Conservation (phyloP, 2,113 vertebrate genomes). For the Ctenomys sociabilis region DNA sequence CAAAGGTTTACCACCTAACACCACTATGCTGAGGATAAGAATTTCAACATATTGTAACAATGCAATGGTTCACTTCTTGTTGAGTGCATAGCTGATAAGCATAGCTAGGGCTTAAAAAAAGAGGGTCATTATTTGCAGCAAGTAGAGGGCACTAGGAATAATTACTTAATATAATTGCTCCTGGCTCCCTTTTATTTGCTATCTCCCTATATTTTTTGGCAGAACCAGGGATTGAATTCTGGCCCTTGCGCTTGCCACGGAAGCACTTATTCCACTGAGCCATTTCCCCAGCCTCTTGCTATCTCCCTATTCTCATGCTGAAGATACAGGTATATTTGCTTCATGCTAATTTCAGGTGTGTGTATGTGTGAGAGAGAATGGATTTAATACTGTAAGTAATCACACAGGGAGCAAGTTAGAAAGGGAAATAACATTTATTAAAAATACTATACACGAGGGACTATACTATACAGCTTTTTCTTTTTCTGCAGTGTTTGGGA, state of each 20-base stretch:
- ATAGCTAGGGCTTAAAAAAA: neutral
- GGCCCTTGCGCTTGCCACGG: no score
- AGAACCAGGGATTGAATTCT: no score
- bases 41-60: neutral
- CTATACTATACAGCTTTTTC: neutral
- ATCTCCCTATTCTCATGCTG: neutral
- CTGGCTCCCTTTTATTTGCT: no score
- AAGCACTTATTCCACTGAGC: no score
- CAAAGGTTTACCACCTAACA: neutral
- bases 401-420: neutral
- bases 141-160: neutral
- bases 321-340: neutral
- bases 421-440: neutral
- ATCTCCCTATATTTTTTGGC: no score
- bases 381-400: neutral
- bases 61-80: neutral
- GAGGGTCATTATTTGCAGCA: neutral
- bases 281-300: no score
- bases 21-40: neutral
- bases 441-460: neutral
- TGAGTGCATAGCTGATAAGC: neutral
- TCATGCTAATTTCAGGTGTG: neutral
- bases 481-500: neutral
- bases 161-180: neutral
- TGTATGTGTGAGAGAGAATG: neutral